Base-by-base conservation (phyloP, 2,888 invertebrate species). In the Theodoxus fluviatilis region DNA sequence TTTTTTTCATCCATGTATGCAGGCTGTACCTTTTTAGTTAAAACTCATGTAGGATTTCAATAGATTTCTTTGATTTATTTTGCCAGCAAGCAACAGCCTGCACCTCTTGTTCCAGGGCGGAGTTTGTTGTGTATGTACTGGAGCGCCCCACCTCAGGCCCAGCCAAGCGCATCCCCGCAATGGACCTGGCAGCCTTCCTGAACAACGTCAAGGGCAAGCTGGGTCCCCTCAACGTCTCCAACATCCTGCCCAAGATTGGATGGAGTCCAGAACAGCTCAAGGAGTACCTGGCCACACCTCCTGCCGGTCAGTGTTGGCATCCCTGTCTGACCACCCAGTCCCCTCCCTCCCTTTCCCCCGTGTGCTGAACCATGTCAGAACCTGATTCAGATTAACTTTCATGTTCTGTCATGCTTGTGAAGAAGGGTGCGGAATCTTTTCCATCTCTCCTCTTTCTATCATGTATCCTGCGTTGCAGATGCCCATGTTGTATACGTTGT, bases 231-330 rank as follows among this genome's bases (percentile, higher is more conserved):
- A 93, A 93, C 0, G 92, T 94, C 43, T 89, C 90, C 47, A 91
- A 91, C 77, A 91, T 94, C 31, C 92, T 73, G 90, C 96, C 18
- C 91, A 93, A 84, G 91, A 80, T 93, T 37, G 90, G 92, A 57
- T 92, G 95, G 59, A 91, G 93, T n/a, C 74, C 80, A 7, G 86
- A 87, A 25, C 84, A 86, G 68, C 77, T 87, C 22, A 93, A 94
- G 77, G 93, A 95, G 80, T 98, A 98, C 88, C 88, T 97, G 72
- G 94, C 94, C 79, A 93, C 92, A 79, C 93, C 97, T n/a, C 98
- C 97, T 12, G 78, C 83, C 75, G 88, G 88, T 84, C 71, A 71
- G 70, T 7, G 4, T 31, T 49, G 22, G 1, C 25, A 12, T 18
- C 38, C 3, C 3, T 33, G 18, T 6, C 15, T 38, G 38, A n/a